A percentile compares a stretch with the other conserved stretches of the same genome.
Evolutionary conservation across 1,140 invertebrate species (phyloP).

Genomic region (Lamellibrachia luymesi): DNA sequence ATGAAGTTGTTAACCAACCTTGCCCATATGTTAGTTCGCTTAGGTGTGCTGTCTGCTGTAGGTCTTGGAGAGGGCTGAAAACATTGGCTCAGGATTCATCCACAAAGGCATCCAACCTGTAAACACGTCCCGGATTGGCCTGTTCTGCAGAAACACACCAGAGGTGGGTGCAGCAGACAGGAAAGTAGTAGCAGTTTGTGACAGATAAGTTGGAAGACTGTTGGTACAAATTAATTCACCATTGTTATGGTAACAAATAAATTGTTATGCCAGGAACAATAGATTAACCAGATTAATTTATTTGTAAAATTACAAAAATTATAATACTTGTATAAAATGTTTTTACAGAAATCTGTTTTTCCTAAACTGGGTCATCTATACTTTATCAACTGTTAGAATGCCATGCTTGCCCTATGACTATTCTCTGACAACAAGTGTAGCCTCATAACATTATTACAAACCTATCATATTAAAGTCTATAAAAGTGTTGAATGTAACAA

Average conservation of each 20-base stretch:
- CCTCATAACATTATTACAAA: conserved; percentile 84
- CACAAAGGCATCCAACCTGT: conserved; percentile 68
- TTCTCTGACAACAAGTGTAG: conserved; percentile 67
- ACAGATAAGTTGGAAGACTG: conserved; percentile 22
- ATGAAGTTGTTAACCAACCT: too few relatives aligned
- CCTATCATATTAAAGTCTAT: conserved; percentile 83
- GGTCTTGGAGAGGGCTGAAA: conserved; percentile 78
- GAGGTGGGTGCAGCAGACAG: conserved; percentile 60
- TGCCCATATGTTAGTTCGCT: background rate
- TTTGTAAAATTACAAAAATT: background rate
- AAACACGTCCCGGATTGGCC: conserved; percentile 80
- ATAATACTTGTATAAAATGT: background rate
- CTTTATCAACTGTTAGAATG: conserved; percentile 64
- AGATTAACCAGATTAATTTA: too few relatives aligned
- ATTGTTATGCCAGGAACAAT: too few relatives aligned
- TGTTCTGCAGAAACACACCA: conserved; percentile 92
- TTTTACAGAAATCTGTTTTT: background rate
- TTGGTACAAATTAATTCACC: conserved; percentile 35
- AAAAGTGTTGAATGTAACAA: background rate
- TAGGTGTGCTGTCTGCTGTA: conserved; percentile 15
- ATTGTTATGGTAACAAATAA: too few relatives aligned
- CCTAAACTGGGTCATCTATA: too few relatives aligned
- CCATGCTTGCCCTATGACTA: conserved; percentile 90
- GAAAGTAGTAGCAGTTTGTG: conserved; percentile 26
- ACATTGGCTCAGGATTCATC: conserved; percentile 88